Evolutionary conservation across 1,140 invertebrate species (phyloP), one percentile per base, ranked within the genome.

Genomic region (Luehdorfia chinensis): DNA sequence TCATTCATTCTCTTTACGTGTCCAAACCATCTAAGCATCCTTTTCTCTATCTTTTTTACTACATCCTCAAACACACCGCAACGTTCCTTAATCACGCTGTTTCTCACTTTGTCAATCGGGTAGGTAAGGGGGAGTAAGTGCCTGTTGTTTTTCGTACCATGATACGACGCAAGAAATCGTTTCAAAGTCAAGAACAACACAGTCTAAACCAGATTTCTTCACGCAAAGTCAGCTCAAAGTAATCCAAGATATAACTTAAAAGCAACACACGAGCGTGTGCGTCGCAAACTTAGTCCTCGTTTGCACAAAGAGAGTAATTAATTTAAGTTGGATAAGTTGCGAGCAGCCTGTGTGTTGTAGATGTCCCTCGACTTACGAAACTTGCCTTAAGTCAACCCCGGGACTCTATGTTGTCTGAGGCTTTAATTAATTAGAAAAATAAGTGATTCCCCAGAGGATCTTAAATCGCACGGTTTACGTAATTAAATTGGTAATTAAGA

Each of bases 291-390:
- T 43, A n/a, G 25, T n/a, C 39, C 36, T 21, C 25, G 39, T 43
- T 27, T 43, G 18, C 27, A 43, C 39, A 43, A 43, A 43, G 39
- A 28, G 25, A 30, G 39, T 43, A 43, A 43, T 43, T 43, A 43
- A 43, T 43, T 43, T 43, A 43, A 43, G 39, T 43, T 43, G 39
- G 39, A 28, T 43, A 43, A 43, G 39, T 43, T 43, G 23, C n/a
- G 28, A 43, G 39, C 39, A 43, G 39, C 25, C 13, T 43, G 39
- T 28, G 34, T 30, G 14, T 16, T 27, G 23, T 27, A 8, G 19
- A 6, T 39, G 39, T 43, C 39, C 39, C 28, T 5, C 25, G 39
- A 28, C 25, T 43, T 28, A 43, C 28, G 8, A 25, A 43, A 43
- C 39, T 43, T 43, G 23, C 13, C 23, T 43, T 16, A 43, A 43